These are phyloP conservation scores for Penaeus chinensis DNA, from an alignment of 1,140 invertebrate species.

Conservation along the genomic window DNA sequence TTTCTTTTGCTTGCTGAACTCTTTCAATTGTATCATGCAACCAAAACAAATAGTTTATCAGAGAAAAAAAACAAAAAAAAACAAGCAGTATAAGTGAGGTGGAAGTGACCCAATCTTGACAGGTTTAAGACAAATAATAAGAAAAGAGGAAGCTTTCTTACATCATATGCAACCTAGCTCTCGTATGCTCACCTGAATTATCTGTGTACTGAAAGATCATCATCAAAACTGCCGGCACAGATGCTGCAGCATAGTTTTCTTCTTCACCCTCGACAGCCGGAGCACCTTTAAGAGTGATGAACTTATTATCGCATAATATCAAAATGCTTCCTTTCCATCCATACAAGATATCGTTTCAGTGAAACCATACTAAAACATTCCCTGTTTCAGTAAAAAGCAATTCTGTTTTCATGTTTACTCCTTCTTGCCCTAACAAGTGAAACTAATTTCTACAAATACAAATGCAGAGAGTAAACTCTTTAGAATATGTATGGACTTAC, in stretches of 20 bases:
- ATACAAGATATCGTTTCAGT: too few species aligned
- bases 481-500: conserved; percentile 73
- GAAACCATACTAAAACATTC: too few species aligned
- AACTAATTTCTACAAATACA: background rate
- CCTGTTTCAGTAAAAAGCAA: too few species aligned
- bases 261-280: conserved; percentile 75
- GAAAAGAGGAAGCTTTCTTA: too few species aligned
- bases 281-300: conserved; percentile 48
- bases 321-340: background rate
- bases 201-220: conserved; percentile 96
- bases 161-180: background rate
- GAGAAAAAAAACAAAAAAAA: too few species aligned
- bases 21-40: too few species aligned
- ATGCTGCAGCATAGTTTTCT: conserved; percentile 87
- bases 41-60: too few species aligned
- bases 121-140: too few species aligned
- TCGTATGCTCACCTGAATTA: conserved; percentile 79
- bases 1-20: too few species aligned
- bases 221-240: conserved; percentile 95
- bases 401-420: background rate
- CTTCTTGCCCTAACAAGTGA: background rate
- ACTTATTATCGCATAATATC: background rate
- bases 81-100: too few species aligned
- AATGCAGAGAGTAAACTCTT: conserved; percentile 4
- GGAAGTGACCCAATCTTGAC: too few species aligned